A percentile compares a stretch with the other conserved stretches of the same genome.
Evolutionary conservation across 2,797 vertebrate genomes (phyloP).

Genomic region (Peromyscus melanophrys): DNA sequence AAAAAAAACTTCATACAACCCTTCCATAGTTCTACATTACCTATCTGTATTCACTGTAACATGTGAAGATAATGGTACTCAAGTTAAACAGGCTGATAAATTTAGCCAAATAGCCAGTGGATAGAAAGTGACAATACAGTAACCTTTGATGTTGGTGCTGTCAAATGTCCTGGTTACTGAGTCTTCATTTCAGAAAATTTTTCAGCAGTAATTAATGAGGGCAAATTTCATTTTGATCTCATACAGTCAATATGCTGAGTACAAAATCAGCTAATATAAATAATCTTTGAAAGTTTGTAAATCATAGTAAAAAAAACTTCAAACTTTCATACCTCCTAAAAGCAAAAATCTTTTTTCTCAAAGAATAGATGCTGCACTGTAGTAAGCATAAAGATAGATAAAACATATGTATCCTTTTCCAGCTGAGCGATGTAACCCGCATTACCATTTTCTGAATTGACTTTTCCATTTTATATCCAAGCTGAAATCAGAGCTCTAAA

Average conservation of each 20-base stretch:
- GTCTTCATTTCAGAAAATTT: neutral
- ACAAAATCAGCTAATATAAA: neutral
- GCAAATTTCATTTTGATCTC: neutral
- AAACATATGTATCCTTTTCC: neutral
- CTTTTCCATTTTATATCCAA: neutral
- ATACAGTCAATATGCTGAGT: neutral
- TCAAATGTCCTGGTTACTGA: neutral
- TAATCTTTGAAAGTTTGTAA: slow-evolving; percentile 20
- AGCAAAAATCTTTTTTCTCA: neutral
- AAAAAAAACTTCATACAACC: neutral
- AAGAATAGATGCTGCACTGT: neutral
- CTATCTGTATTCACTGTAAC: neutral
- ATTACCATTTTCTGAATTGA: neutral
- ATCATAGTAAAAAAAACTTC: neutral
- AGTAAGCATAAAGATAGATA: neutral
- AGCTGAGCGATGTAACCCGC: neutral
- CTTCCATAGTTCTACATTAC: neutral
- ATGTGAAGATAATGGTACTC: neutral
- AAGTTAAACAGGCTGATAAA: neutral
- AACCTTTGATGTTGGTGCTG: neutral
- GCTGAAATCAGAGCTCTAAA: slow-evolving; percentile 22
- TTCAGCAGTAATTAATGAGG: neutral
- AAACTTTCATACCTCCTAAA: neutral
- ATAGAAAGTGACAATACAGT: neutral
- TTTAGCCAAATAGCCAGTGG: neutral